Percentiles rank a stretch among this genome's conserved stretches.
These are phyloP conservation scores for Aurelia coerulea DNA, from an alignment of 30 jellyfish, hydroid and myxozoan genomes.

Conservation along the genomic window DNA sequence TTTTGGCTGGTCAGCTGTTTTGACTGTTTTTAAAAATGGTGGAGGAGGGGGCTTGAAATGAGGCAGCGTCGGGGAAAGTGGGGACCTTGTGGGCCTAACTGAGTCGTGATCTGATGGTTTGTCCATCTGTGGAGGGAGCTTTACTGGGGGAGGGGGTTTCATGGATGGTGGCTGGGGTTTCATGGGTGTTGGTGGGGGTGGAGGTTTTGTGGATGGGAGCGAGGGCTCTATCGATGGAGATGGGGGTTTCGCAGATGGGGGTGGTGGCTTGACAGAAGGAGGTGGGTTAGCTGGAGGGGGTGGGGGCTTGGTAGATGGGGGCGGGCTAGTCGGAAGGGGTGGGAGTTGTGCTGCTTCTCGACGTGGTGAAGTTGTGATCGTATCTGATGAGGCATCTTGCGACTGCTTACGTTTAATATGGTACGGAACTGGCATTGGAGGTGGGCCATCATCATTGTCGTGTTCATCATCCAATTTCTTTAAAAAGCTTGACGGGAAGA, in stretches of 20 bases:
- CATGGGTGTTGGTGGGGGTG: slow-evolving; percentile 30
- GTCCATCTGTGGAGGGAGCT: slow-evolving; percentile 8
- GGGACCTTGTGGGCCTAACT: not conserved
- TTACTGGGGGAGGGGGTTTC: slow-evolving; percentile 15
- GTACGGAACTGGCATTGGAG: slow-evolving; percentile 20
- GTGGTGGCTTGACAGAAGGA: slow-evolving; percentile 38
- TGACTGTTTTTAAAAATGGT: slow-evolving; percentile 6
- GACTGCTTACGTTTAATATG: not conserved
- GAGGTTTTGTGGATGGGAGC: slow-evolving; percentile 11
- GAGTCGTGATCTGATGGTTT: not conserved
- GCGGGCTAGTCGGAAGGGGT: slow-evolving; percentile 1
- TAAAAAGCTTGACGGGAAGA: slow-evolving; percentile 18
- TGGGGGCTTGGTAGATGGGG: not conserved
- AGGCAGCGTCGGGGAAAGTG: slow-evolving; percentile 32
- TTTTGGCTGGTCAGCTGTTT: not conserved
- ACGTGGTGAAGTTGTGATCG: not conserved
- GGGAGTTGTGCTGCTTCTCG: not conserved
- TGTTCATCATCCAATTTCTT: slow-evolving; percentile 8
- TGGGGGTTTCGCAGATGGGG: slow-evolving; percentile 38
- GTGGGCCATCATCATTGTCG: not conserved
- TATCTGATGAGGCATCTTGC: not conserved
- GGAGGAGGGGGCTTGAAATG: slow-evolving; percentile 61
- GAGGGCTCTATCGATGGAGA: slow-evolving; percentile 13
- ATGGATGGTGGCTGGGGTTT: slow-evolving; percentile 28
- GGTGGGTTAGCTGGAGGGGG: slow-evolving; percentile 7